Conservation (phyloP, 1,140 invertebrate species). For the Anthonomus grandis region DNA sequence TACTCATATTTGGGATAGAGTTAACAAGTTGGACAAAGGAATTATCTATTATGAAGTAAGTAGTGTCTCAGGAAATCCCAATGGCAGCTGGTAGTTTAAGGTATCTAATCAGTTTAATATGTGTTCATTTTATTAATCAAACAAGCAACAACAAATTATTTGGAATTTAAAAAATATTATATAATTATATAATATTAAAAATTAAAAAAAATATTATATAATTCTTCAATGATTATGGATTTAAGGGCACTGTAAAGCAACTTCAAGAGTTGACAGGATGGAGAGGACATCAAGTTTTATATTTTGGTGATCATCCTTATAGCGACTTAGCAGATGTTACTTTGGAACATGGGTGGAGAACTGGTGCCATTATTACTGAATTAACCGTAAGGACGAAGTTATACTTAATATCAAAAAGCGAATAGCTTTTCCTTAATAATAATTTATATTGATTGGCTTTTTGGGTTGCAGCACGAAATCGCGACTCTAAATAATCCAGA, state of each 20-base stretch:
- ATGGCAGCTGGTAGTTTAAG: not conserved
- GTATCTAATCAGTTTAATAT: too few relatives aligned
- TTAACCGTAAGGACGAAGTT: constrained; percentile 59
- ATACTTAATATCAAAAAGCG: not conserved
- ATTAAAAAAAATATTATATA: too few relatives aligned
- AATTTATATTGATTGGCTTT: not conserved
- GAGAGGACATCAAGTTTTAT: constrained; percentile 87
- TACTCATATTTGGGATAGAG: constrained; percentile 87
- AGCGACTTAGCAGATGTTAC: constrained; percentile 96
- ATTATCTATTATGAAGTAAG: constrained; percentile 88
- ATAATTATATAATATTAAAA: too few relatives aligned
- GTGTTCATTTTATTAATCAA: too few relatives aligned
- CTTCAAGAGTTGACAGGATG: constrained; percentile 90
- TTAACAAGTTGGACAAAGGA: constrained; percentile 81
- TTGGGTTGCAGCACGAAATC: constrained; percentile 87
- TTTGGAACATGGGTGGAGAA: constrained; percentile 93
- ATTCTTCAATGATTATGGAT: constrained; percentile 3
- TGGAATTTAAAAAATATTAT: not conserved
- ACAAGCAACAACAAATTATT: too few relatives aligned
- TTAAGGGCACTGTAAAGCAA: constrained; percentile 86
- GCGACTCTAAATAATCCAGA: constrained; percentile 78
- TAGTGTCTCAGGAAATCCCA: too few relatives aligned
- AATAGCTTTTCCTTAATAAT: constrained; percentile 8
- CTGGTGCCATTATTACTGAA: constrained; percentile 96
- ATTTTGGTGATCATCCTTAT: constrained; percentile 98